Percentiles rank a stretch among this genome's conserved stretches.
Evolutionary conservation across 2,797 vertebrate species (phyloP).

Genomic region (Melanotaenia trifasciata): DNA sequence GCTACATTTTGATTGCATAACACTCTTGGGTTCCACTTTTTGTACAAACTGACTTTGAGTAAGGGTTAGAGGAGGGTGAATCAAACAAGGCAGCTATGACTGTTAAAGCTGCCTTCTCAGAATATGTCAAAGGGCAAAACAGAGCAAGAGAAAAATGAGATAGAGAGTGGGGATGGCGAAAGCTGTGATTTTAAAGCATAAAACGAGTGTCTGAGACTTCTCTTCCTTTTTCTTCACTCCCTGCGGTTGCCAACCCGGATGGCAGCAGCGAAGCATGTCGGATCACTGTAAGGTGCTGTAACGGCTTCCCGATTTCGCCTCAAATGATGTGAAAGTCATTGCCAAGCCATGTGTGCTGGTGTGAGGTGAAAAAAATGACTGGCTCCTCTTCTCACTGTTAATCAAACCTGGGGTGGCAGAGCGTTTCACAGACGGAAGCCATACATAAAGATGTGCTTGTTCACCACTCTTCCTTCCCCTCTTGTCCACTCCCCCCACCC

Average conservation of each 20-base stretch:
- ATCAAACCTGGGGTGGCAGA: constrained; percentile 76
- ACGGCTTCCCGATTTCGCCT: constrained; percentile 76
- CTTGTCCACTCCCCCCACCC: not conserved
- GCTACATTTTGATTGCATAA: constrained; percentile 49
- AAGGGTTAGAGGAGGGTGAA: constrained; percentile 38
- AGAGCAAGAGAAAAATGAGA: constrained; percentile 32
- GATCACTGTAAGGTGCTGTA: constrained; percentile 78
- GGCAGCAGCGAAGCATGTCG: constrained; percentile 75
- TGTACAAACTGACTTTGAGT: constrained; percentile 42
- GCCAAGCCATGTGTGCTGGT: constrained; percentile 73
- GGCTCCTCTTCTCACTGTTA: constrained; percentile 73
- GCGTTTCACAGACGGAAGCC: constrained; percentile 69
- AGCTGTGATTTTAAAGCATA: constrained; percentile 50
- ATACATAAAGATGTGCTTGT: constrained; percentile 85
- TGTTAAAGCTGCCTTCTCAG: constrained; percentile 40
- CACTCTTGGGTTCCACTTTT: constrained; percentile 39
- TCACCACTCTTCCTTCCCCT: constrained; percentile 36
- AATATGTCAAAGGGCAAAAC: constrained; percentile 44
- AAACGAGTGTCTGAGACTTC: constrained; percentile 59
- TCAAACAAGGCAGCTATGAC: constrained; percentile 57
- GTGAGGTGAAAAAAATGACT: constrained; percentile 70
- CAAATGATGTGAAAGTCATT: constrained; percentile 81
- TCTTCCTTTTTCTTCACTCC: constrained; percentile 46
- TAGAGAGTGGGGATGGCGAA: constrained; percentile 26
- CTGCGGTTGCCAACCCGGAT: constrained; percentile 67